Base-by-base conservation (phyloP, 2,797 vertebrate species). In the Nannoperca obscura region DNA sequence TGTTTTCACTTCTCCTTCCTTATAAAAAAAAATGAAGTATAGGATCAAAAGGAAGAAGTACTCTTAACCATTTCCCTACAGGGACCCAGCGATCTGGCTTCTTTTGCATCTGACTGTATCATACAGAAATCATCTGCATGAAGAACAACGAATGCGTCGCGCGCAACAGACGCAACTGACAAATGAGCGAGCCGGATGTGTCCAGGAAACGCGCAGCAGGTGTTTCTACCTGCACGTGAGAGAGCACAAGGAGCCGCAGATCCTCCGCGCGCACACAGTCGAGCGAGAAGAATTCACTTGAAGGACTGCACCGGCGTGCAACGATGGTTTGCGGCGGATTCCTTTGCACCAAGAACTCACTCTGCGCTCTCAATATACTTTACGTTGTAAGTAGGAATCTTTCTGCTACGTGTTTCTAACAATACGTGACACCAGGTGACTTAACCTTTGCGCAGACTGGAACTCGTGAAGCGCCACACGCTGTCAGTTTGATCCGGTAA, bases 271-370 rank as follows among this genome's bases (percentile, higher is more conserved):
- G 0, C 44, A 52, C 49, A 5, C 36, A 8, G 47, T 2, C 2
- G 59, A 47, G 34, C 7, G 13, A 6, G 27, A 14, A 22, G 4
- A 4, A 20, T 22, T 40, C 5, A 1, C 42, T n/a, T 12, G 0
- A 27, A 32, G 76, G 46, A 47, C 17, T 14, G 7, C 0, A 1
- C 17, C 32, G 49, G 17, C 0, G 44, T 30, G 46, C 86, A 69
- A 30, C 44, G 53, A 92, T 92, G 89, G 87, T 87, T 40, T 93
- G 89, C 64, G 91, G 89, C 5, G 90, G 91, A 44, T 92, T 87
- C 65, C 0, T 64, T 22, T 93, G 93, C 88, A 86, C 90, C 61
- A 92, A 81, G 62, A 89, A 90, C 74, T 55, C 89, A 0, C 89
- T 94, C 5, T 62, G 78, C 80, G 91, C 89, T 6, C 89, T 94